Evolutionary conservation across 2,113 vertebrate species (phyloP).

Genomic region (Narcine bancroftii): DNA sequence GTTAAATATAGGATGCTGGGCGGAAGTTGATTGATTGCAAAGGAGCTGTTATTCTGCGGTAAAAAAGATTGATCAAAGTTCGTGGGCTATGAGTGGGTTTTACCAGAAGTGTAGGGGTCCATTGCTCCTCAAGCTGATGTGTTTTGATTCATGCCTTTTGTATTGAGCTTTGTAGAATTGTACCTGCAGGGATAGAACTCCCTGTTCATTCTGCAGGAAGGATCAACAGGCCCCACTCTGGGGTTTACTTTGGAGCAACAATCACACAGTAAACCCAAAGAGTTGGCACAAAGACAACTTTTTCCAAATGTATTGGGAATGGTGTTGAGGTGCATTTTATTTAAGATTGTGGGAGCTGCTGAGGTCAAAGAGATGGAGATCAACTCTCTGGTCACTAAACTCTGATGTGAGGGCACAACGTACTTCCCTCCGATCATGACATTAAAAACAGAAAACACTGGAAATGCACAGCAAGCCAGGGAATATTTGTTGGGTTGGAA

Average conservation of each 20-base stretch:
- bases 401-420: too few relatives aligned
- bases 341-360: neutral
- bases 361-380: too few relatives aligned
- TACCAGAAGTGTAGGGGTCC: neutral
- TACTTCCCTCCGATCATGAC: too few relatives aligned
- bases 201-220: neutral
- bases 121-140: neutral
- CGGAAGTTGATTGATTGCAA: conserved; percentile 17
- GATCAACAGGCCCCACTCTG: neutral
- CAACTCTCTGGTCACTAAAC: too few relatives aligned
- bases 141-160: neutral
- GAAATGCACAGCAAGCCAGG: too few relatives aligned
- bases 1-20: conserved; percentile 2
- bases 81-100: neutral
- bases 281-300: neutral
- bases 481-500: too few relatives aligned
- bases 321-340: neutral
- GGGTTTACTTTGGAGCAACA: neutral
- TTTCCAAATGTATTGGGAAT: neutral
- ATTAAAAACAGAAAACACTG: too few relatives aligned
- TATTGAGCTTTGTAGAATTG: too few relatives aligned
- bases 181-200: too few relatives aligned
- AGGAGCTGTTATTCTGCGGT: neutral
- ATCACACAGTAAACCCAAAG: neutral
- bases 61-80: neutral